A percentile compares a stretch with the other conserved stretches of the same genome.
Conservation (phyloP, 2,888 invertebrate genomes). For the Drosophila cognata region DNA sequence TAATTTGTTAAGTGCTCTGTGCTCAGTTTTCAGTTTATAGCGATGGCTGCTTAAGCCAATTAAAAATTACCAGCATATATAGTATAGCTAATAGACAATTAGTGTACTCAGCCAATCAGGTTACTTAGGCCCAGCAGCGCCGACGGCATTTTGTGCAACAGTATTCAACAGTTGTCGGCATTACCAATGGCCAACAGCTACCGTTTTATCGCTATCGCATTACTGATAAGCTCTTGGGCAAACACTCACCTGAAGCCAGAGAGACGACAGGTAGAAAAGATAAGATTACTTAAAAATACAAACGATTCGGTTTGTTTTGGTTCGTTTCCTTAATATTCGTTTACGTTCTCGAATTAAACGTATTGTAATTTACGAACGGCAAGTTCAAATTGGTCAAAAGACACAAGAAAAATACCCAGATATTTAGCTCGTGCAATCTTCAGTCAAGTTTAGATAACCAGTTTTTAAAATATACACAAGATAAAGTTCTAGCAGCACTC, state of each 20-base stretch:
- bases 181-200: constrained; percentile 47
- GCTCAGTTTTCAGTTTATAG: constrained; percentile 21
- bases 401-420: constrained; percentile 7
- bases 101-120: constrained; percentile 76
- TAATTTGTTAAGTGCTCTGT: constrained; percentile 12
- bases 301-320: constrained; percentile 20
- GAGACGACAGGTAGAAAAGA: constrained; percentile 36
- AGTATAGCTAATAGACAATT: constrained; percentile 70
- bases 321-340: constrained; percentile 1
- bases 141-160: constrained; percentile 62
- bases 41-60: constrained; percentile 76
- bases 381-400: constrained; percentile 22
- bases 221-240: constrained; percentile 45
- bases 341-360: constrained; percentile 1
- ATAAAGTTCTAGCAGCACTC: constrained; percentile 10
- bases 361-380: constrained; percentile 35
- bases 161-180: constrained; percentile 17
- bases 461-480: constrained; percentile 4
- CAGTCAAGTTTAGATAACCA: constrained; percentile 20
- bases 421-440: not conserved
- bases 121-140: constrained; percentile 41
- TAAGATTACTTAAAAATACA: constrained; percentile 49
- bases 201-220: constrained; percentile 38
- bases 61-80: constrained; percentile 68
- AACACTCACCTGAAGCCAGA: constrained; percentile 58